Evolutionary conservation across 1,140 invertebrate genomes (phyloP).

Genomic region (Cryptotermes secundus): DNA sequence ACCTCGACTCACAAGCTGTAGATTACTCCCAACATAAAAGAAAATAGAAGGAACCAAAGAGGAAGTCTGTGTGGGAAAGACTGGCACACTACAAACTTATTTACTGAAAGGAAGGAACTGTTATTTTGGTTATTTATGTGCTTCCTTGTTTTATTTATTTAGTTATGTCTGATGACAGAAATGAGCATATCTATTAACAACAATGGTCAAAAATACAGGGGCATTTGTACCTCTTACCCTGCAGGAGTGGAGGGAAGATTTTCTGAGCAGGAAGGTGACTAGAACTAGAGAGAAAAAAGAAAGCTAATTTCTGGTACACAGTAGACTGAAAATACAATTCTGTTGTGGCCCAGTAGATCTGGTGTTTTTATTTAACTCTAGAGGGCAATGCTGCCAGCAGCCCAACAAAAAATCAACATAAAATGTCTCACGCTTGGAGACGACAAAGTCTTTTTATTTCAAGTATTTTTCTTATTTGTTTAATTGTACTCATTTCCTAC

Average conservation of each 20-base stretch:
- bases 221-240: background rate
- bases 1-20: too few relatives aligned
- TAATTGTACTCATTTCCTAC: background rate
- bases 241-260: background rate
- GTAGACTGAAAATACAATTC: background rate
- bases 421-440: background rate
- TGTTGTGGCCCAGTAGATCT: background rate
- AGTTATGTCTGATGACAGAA: background rate
- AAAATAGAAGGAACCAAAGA: too few relatives aligned
- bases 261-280: background rate
- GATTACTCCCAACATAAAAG: too few relatives aligned
- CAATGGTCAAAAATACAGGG: background rate
- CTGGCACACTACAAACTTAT: too few relatives aligned
- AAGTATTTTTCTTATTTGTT: background rate
- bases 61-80: too few relatives aligned
- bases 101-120: too few relatives aligned
- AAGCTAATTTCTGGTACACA: background rate
- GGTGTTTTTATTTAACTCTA: conserved; percentile 17
- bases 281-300: background rate
- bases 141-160: background rate
- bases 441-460: conserved; percentile 11
- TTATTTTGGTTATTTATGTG: background rate
- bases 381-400: conserved; percentile 11
- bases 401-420: conserved; percentile 11
- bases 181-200: background rate